phyloP scores from a whole-genome alignment of 1,140 invertebrate genomes.

The Drosophila punjabiensis region DNA sequence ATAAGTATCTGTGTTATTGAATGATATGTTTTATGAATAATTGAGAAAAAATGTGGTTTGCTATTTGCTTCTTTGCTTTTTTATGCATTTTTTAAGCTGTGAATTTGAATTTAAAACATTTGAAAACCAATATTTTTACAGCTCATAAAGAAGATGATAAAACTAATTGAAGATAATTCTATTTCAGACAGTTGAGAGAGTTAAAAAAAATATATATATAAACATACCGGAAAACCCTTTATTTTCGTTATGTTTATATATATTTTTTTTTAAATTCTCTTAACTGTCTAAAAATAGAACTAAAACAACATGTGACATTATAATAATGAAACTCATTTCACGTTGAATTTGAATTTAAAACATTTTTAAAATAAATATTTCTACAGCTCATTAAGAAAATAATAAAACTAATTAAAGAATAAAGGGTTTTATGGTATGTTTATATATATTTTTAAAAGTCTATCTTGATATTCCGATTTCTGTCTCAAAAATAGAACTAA shows the following conservation, averaged over 20 bases:
- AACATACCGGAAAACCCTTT: too few species aligned
- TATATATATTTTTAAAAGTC: too few species aligned
- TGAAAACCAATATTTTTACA: too few species aligned
- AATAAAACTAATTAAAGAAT: not conserved
- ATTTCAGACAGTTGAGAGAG: too few species aligned
- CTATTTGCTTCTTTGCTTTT: not conserved
- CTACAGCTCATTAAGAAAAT: not conserved
- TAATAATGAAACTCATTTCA: constrained; percentile 5
- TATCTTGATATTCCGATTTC: not conserved
- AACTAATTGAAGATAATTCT: not conserved
- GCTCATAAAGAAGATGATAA: too few species aligned
- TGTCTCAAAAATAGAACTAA: not conserved
- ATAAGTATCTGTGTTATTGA: constrained; percentile 4
- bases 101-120: constrained; percentile 3
- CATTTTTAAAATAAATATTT: not conserved
- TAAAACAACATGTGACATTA: not conserved
- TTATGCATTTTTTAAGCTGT: not conserved
- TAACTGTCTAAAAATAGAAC: too few species aligned
- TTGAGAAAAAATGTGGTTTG: not conserved
- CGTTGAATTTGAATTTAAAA: too few species aligned
- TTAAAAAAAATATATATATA: too few species aligned
- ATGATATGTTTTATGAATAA: constrained; percentile 12
- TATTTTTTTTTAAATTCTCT: too few species aligned
- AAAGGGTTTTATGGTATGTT: too few species aligned
- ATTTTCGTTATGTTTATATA: too few species aligned